phyloP scores from a whole-genome alignment of 2,888 invertebrate species.

The Apamea monoglypha region DNA sequence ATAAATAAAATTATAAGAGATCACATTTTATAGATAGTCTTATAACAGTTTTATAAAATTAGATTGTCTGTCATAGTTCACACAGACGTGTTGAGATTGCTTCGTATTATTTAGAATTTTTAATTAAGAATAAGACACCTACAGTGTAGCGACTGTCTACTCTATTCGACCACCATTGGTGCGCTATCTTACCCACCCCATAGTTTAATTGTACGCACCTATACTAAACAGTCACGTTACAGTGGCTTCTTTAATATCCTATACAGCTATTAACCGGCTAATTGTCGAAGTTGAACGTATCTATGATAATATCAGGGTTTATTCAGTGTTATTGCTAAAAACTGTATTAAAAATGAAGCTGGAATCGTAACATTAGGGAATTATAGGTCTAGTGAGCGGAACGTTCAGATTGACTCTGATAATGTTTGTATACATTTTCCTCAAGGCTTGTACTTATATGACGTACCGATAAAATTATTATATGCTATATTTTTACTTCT shows the following conservation, averaged over 20 bases:
- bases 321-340: conserved; percentile 58
- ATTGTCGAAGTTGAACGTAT: conserved; percentile 35
- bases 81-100: conserved; percentile 79
- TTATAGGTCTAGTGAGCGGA: conserved; percentile 7
- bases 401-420: neutral
- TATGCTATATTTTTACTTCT: conserved; percentile 51
- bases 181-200: conserved; percentile 29
- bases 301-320: conserved; percentile 39
- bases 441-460: conserved; percentile 49
- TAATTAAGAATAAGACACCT: conserved; percentile 72
- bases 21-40: conserved; percentile 83
- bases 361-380: conserved; percentile 6
- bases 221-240: conserved; percentile 50
- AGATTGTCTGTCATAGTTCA: conserved; percentile 62
- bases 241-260: conserved; percentile 46
- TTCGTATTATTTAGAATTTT: conserved; percentile 83
- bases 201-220: conserved; percentile 52
- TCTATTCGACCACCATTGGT: conserved; percentile 54
- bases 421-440: conserved; percentile 47
- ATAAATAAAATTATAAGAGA: conserved; percentile 80
- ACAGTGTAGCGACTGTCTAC: conserved; percentile 51
- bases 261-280: conserved; percentile 47
- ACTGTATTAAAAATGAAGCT: conserved; percentile 42
- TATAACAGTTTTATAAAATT: conserved; percentile 67
- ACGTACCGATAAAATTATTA: conserved; percentile 49